Base-by-base conservation (phyloP, 2,797 vertebrate species). In the Sebastes reedi region DNA sequence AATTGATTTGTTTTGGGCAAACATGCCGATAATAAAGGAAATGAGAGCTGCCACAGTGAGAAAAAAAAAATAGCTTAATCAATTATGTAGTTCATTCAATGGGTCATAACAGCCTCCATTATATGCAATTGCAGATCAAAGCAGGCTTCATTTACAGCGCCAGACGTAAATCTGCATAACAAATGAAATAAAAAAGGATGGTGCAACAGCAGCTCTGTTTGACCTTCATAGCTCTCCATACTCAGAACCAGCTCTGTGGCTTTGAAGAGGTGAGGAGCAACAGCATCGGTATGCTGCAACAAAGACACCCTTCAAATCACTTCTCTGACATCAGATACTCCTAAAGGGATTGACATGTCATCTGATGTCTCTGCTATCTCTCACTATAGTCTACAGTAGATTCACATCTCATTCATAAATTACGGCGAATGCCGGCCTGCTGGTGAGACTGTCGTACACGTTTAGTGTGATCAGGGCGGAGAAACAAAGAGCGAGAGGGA, bases 201-300 rank as follows among this genome's bases (percentile, higher is more conserved):
- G 89, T 79, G 81, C 77, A 86, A 86, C 87, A 78, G 68, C 75
- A 66, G 60, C 50, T 86, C 18, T n/a, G 62, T 75, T 71, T 87
- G 88, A 91, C 90, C 83, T 90, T 87, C 84, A 85, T 30, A 30
- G 75, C 52, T 62, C 54, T 39, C 42, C 59, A n/a, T 81, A 75
- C 75, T 81, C 78, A 74, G 52, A 76, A 80, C 85, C 76, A 77
- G 58, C 70, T 64, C 36, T n/a, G 52, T 36, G 55, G 81, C 84
- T 90, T 85, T 82, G 77, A 83, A 84, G 78, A 85, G 65, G 54
- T 72, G 70, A 65, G 50, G 56, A 79, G 77, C 54, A 78, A 69
- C 55, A 76, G 56, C 69, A 87, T 75, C 80, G 30, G 73, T 81
- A 87, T 75, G 64, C 90, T n/a, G 29, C 76, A 54, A 77, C 67